phyloP scores from a whole-genome alignment of 1,140 invertebrate species.

The Hycleus cichorii region DNA sequence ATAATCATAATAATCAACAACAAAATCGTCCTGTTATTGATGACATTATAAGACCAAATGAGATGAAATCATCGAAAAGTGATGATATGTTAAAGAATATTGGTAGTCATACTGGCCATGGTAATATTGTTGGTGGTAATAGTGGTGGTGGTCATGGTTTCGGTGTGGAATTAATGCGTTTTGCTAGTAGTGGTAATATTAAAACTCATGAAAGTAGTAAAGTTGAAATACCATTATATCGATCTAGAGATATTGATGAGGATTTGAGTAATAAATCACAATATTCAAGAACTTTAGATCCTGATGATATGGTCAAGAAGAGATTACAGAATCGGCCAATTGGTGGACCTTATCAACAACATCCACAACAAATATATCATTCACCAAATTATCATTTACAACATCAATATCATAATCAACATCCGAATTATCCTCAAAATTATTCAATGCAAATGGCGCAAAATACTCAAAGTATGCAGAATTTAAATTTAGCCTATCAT shows the following conservation, averaged over 20 bases:
- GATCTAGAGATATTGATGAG: constrained; percentile 17
- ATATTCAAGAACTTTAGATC: too few species aligned
- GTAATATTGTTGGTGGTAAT: not conserved
- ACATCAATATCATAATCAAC: constrained; percentile 21
- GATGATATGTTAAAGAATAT: constrained; percentile 35
- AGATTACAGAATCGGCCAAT: not conserved
- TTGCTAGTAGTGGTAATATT: constrained; percentile 39
- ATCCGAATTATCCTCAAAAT: constrained; percentile 12
- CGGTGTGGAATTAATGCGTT: constrained; percentile 28
- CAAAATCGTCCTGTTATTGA: too few species aligned
- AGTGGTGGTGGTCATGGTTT: too few species aligned
- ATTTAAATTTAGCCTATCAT: constrained; percentile 29
- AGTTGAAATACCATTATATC: constrained; percentile 20
- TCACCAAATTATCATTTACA: constrained; percentile 19
- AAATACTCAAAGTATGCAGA: constrained; percentile 38
- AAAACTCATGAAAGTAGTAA: constrained; percentile 26
- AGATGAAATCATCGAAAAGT: constrained; percentile 36
- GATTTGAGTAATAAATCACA: constrained; percentile 16
- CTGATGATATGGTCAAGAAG: constrained; percentile 6
- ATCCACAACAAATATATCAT: constrained; percentile 29
- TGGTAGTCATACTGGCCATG: constrained; percentile 20
- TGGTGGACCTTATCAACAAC: constrained; percentile 23
- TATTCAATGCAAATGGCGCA: constrained; percentile 30
- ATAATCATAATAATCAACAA: not conserved
- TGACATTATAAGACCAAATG: constrained; percentile 20